Percentiles rank a stretch among this genome's conserved stretches.
These are phyloP conservation scores for Rhimphoctona megacephalus DNA, from an alignment of 2,888 invertebrate species.

Conservation along the genomic window DNA sequence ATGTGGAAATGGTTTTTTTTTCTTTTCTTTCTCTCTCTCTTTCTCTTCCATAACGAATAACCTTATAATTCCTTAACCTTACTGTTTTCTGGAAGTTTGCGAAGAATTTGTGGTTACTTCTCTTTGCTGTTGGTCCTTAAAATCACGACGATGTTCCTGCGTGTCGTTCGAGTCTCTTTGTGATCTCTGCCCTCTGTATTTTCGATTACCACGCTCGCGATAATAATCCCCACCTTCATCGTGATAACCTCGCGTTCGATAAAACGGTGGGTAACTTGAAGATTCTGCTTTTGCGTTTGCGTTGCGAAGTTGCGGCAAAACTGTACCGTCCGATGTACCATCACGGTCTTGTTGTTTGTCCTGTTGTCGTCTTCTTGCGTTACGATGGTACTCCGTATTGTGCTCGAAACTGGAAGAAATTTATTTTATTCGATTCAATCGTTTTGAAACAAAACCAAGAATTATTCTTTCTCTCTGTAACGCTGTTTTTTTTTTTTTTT, in stretches of 20 bases:
- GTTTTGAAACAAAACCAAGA: too few relatives aligned
- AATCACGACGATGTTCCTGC: constrained; percentile 73
- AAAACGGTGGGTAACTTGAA: constrained; percentile 76
- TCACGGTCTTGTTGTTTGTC: constrained; percentile 77
- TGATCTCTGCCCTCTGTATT: constrained; percentile 79
- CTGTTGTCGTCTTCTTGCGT: constrained; percentile 77
- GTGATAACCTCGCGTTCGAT: constrained; percentile 78
- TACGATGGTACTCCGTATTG: constrained; percentile 76
- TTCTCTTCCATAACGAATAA: constrained; percentile 57
- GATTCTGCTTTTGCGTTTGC: constrained; percentile 74
- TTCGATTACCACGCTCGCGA: constrained; percentile 78
- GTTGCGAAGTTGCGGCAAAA: constrained; percentile 81
- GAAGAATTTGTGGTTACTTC: constrained; percentile 62
- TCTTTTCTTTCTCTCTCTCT: constrained; percentile 22
- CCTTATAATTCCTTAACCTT: constrained; percentile 70
- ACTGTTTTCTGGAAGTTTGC: constrained; percentile 68
- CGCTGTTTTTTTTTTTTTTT: background rate
- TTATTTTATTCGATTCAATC: constrained; percentile 6
- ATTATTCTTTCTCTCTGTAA: too few relatives aligned
- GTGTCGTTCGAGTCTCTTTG: constrained; percentile 75
- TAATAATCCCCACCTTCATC: constrained; percentile 77
- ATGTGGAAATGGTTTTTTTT: constrained; percentile 43
- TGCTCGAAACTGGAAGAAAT: constrained; percentile 72
- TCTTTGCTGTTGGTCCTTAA: constrained; percentile 72
- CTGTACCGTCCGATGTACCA: constrained; percentile 72